phyloP scores from a whole-genome alignment of 2,797 vertebrate species.

The Lepilemur septentrionalis region DNA sequence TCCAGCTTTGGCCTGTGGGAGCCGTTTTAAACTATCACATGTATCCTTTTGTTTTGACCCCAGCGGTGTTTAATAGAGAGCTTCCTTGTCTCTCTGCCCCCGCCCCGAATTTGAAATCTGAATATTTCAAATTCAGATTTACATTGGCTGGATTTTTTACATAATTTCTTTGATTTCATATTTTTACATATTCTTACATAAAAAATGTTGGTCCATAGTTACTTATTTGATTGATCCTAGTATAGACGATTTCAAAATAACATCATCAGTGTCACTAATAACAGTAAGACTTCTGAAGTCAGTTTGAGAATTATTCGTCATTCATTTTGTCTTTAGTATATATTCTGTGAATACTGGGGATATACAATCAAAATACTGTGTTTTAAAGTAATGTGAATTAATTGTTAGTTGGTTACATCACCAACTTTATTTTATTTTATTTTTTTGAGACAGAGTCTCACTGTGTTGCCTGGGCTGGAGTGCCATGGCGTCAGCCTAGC shows the following conservation, averaged over 20 bases:
- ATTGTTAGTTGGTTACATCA: background rate
- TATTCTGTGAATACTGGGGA: background rate
- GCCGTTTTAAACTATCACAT: background rate
- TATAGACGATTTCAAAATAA: background rate
- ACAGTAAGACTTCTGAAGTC: background rate
- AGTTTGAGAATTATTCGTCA: background rate
- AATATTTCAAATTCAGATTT: background rate
- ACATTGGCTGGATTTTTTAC: background rate
- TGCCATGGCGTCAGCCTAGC: too few relatives aligned
- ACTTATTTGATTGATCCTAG: background rate
- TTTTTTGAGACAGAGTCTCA: too few relatives aligned
- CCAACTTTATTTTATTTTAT: background rate
- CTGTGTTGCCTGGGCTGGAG: too few relatives aligned
- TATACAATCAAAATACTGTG: background rate
- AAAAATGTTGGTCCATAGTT: background rate
- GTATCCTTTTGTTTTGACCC: background rate
- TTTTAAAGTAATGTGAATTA: background rate
- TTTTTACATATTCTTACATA: background rate
- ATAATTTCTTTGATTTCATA: background rate
- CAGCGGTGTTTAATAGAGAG: background rate
- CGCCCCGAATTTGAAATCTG: too few relatives aligned
- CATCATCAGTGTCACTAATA: background rate
- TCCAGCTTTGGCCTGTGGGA: background rate
- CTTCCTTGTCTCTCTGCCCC: background rate
- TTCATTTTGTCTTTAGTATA: background rate